Percentiles rank a stretch among this genome's conserved stretches.
Conservation (phyloP, 2,113 vertebrate genomes). For the Sinocyclocheilus maitianheensis region DNA sequence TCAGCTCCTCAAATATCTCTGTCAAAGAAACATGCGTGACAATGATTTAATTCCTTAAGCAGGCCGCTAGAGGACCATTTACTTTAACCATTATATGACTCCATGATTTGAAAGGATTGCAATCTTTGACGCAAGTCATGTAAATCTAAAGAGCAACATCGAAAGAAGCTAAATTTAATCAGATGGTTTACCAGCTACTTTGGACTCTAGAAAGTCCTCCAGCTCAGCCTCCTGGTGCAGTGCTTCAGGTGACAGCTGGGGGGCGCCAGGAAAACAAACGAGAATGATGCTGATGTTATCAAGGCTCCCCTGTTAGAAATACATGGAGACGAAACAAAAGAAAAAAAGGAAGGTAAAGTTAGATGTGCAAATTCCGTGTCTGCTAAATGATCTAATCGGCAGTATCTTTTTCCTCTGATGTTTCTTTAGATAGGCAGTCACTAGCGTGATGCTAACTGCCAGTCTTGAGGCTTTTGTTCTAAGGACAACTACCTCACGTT, state of each 20-base stretch:
- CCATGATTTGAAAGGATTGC: not conserved
- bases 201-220: conserved; percentile 75
- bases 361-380: not conserved
- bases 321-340: conserved; percentile 12
- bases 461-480: not conserved
- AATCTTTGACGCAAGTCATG: not conserved
- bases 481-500: conserved; percentile 3
- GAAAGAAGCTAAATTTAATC: not conserved
- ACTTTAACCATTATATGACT: not conserved
- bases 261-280: conserved; percentile 81
- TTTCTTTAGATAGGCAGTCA: not conserved
- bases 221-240: conserved; percentile 76
- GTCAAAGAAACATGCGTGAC: conserved; percentile 35
- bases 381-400: not conserved
- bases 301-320: conserved; percentile 77
- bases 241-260: conserved; percentile 77
- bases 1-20: conserved; percentile 79
- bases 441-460: not conserved
- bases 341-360: not conserved
- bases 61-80: not conserved
- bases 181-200: conserved; percentile 74
- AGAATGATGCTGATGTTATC: conserved; percentile 85
- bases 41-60: not conserved
- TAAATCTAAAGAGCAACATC: not conserved
- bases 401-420: not conserved